phyloP scores from a whole-genome alignment of 2,797 vertebrate genomes.

The Gambelia wislizenii region DNA sequence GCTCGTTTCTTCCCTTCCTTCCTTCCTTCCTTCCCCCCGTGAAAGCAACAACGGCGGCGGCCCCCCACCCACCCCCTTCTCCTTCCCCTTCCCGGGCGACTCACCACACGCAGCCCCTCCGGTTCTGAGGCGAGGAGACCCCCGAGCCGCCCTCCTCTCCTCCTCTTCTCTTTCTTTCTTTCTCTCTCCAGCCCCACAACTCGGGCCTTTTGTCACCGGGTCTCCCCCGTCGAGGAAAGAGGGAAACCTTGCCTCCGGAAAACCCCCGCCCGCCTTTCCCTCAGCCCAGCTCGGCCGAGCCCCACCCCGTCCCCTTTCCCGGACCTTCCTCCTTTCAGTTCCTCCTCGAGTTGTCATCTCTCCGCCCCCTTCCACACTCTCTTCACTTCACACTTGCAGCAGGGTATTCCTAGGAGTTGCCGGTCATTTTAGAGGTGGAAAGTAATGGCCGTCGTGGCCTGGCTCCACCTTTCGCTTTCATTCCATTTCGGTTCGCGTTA shows the following conservation, averaged over 20 bases:
- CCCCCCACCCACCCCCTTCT: too few relatives aligned
- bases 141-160: neutral
- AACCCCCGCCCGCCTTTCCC: neutral
- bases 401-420: neutral
- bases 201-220: neutral
- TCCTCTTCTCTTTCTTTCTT: neutral
- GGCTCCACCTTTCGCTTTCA: slow-evolving; percentile 57
- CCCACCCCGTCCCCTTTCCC: neutral
- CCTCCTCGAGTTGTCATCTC: slow-evolving; percentile 61
- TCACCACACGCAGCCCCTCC: slow-evolving; percentile 23
- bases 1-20: neutral
- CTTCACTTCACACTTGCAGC: neutral
- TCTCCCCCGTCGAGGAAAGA: too few relatives aligned
- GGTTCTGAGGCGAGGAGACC: neutral
- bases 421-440: neutral
- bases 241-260: too few relatives aligned
- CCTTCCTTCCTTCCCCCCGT: neutral
- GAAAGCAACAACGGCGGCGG: too few relatives aligned
- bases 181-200: neutral
- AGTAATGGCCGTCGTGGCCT: slow-evolving; percentile 25
- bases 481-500: neutral
- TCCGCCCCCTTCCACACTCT: slow-evolving; percentile 47
- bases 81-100: neutral
- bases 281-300: neutral
- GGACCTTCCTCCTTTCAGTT: slow-evolving; percentile 58